A percentile compares a stretch with the other conserved stretches of the same genome.
Evolutionary conservation across 2,797 vertebrate species (phyloP).

Genomic region (Mormyrops boulengeri): DNA sequence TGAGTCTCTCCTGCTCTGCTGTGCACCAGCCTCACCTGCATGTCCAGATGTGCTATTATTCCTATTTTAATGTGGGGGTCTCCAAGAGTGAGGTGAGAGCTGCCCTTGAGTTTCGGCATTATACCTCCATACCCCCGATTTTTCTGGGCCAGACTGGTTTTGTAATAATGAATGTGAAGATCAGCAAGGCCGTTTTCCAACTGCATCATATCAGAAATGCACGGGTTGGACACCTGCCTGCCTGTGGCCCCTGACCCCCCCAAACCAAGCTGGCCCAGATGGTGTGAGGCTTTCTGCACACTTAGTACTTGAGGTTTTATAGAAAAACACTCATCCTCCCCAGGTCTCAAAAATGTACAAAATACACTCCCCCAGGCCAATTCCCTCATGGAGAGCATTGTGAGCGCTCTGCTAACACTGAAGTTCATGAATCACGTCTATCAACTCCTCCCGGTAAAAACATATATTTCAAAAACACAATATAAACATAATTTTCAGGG

Average conservation of each 20-base stretch:
- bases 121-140: neutral
- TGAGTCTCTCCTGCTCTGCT: neutral
- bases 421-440: neutral
- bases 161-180: neutral
- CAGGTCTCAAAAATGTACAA: too few species aligned
- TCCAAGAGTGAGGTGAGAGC: neutral
- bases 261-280: neutral
- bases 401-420: neutral
- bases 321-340: neutral
- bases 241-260: neutral
- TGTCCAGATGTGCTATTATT: neutral
- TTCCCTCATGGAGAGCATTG: neutral
- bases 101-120: neutral
- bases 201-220: neutral
- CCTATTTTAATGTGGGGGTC: neutral
- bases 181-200: neutral
- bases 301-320: neutral
- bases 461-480: neutral
- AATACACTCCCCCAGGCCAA: neutral
- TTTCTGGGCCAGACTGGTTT: neutral
- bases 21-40: neutral
- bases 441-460: neutral
- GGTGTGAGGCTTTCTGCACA: neutral
- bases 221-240: neutral
- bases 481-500: neutral